These are phyloP conservation scores for Antennarius maculatus DNA, from an alignment of 2,797 vertebrate genomes.

Conservation along the genomic window DNA sequence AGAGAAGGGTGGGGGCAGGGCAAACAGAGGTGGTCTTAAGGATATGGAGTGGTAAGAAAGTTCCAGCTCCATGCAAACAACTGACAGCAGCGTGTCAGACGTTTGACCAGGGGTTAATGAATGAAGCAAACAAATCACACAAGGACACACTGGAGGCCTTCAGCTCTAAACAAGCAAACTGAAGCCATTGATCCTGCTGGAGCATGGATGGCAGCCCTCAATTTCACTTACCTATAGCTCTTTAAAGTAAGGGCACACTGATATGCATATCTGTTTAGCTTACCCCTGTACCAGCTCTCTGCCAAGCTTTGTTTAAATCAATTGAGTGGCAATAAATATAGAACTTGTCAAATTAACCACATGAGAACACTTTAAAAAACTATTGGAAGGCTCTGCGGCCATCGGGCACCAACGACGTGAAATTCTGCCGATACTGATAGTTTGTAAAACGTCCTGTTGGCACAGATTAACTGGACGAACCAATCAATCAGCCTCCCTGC, in stretches of 20 bases:
- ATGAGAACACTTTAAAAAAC: too few species aligned
- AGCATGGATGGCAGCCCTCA: slow-evolving; percentile 52
- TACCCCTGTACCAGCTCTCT: too few species aligned
- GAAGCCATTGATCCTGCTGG: slow-evolving; percentile 55
- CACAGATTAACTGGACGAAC: too few species aligned
- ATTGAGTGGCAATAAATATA: too few species aligned
- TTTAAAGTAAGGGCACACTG: neutral
- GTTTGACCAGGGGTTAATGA: slow-evolving; percentile 64
- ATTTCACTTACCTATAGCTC: slow-evolving; percentile 41
- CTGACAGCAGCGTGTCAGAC: slow-evolving; percentile 46
- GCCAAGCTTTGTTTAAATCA: too few species aligned
- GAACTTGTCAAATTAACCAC: too few species aligned
- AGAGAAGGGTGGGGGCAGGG: neutral
- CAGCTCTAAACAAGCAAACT: slow-evolving; percentile 53
- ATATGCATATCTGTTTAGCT: too few species aligned
- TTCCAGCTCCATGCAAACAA: slow-evolving; percentile 41
- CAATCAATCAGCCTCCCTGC: too few species aligned
- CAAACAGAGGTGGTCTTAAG: slow-evolving; percentile 16
- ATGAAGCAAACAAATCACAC: slow-evolving; percentile 64
- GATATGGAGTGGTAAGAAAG: slow-evolving; percentile 14
- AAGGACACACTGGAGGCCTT: slow-evolving; percentile 52
- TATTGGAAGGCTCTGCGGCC: too few species aligned
- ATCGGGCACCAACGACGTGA: too few species aligned
- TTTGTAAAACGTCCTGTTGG: too few species aligned
- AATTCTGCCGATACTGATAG: too few species aligned